phyloP scores from a whole-genome alignment of 2,113 vertebrate species.

The Scortum barcoo region DNA sequence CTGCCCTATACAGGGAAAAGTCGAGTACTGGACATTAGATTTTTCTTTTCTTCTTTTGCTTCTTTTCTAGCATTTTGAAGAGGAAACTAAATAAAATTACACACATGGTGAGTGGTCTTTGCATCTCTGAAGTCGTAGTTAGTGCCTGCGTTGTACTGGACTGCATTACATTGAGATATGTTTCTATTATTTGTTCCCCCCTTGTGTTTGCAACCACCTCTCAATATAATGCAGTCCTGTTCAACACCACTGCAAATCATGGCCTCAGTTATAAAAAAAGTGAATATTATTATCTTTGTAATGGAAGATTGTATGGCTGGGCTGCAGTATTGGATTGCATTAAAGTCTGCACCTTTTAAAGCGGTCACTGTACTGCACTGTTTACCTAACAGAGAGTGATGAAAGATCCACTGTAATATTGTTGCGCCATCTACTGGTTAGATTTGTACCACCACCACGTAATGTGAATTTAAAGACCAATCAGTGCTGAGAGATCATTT shows the following conservation, averaged over 20 bases:
- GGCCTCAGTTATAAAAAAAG: neutral
- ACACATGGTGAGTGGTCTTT: too few species aligned
- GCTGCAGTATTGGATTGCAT: neutral
- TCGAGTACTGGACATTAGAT: neutral
- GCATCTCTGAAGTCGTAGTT: neutral
- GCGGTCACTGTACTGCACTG: neutral
- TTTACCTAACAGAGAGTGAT: neutral
- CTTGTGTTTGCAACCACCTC: neutral
- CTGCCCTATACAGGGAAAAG: neutral
- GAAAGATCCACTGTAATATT: conserved; percentile 32
- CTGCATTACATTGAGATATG: neutral
- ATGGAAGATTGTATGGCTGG: neutral
- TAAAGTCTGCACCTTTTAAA: neutral
- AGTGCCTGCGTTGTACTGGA: neutral
- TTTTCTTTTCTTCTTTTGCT: neutral
- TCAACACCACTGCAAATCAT: neutral
- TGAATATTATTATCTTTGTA: neutral
- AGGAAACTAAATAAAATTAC: neutral
- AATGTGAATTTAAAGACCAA: conserved; percentile 4
- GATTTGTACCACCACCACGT: conserved; percentile 8
- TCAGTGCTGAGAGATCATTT: neutral
- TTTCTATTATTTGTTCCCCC: neutral
- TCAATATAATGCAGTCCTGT: neutral
- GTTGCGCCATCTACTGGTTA: conserved; percentile 68
- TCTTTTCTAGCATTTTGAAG: neutral